These are phyloP conservation scores for Euwallacea similis DNA, from an alignment of 1,140 invertebrate genomes.

Conservation along the genomic window DNA sequence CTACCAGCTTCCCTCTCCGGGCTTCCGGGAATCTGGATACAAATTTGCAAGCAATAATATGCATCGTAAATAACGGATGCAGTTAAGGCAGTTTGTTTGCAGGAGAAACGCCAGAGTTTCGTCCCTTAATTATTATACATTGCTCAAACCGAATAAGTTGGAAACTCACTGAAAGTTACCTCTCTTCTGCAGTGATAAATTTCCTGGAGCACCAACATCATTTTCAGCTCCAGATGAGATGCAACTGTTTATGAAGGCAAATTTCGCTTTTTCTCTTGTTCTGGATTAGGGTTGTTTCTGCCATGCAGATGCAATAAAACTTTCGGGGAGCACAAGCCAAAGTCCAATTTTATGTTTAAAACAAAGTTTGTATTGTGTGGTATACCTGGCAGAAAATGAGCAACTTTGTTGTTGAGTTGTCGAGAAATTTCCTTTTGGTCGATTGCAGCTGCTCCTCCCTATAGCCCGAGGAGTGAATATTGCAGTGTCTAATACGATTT, in stretches of 20 bases:
- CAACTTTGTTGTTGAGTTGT: conserved; percentile 8
- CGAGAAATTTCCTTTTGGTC: conserved; percentile 9
- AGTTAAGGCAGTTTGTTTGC: conserved; percentile 20
- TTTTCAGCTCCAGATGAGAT: background rate
- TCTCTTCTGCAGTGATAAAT: conserved; percentile 8
- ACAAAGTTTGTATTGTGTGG: conserved; percentile 2
- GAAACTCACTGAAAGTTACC: conserved; percentile 18
- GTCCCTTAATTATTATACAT: conserved; percentile 26
- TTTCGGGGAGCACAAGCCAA: background rate
- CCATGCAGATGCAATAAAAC: no score
- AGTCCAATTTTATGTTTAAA: conserved; percentile 6
- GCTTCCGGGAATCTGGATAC: conserved; percentile 7
- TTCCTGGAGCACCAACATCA: conserved; percentile 10
- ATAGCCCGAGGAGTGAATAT: no score
- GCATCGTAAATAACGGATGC: conserved; percentile 21
- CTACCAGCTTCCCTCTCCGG: background rate
- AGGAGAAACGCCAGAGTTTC: conserved; percentile 6
- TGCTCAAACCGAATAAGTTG: conserved; percentile 27
- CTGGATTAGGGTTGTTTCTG: no score
- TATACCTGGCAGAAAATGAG: background rate
- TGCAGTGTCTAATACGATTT: conserved; percentile 29
- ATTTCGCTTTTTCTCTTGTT: no score
- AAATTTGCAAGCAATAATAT: conserved; percentile 25
- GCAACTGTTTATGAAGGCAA: background rate
- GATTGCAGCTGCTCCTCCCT: background rate